Evolutionary conservation across 2,888 invertebrate species (phyloP).

Genomic region (Nomada fabriciana): DNA sequence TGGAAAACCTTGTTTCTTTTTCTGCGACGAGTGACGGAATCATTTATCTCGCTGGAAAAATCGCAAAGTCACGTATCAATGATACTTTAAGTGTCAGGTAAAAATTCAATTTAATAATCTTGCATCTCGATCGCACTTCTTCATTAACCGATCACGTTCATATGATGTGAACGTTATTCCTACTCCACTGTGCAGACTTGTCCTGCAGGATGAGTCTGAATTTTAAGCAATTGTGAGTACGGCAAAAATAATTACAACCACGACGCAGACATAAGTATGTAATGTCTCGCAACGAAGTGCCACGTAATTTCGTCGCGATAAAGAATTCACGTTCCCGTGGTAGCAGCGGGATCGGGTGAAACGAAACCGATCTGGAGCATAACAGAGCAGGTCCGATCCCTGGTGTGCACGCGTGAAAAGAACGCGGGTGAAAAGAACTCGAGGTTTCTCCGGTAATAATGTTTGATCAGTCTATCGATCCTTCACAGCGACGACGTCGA

Average conservation of each 20-base stretch:
- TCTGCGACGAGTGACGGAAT: background rate
- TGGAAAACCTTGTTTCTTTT: background rate
- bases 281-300: too few species aligned
- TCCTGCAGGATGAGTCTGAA: too few species aligned
- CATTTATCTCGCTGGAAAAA: background rate
- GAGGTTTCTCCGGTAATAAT: constrained; percentile 51
- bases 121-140: background rate
- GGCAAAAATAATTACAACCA: too few species aligned
- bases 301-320: too few species aligned
- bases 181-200: too few species aligned
- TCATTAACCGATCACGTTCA: too few species aligned
- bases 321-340: constrained; percentile 1
- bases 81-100: too few species aligned
- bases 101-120: background rate
- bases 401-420: constrained; percentile 29
- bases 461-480: constrained; percentile 65
- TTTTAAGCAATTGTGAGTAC: too few species aligned
- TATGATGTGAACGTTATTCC: too few species aligned
- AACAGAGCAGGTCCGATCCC: constrained; percentile 23
- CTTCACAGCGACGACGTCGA: constrained; percentile 36
- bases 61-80: background rate
- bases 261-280: too few species aligned
- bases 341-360: background rate
- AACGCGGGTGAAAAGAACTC: constrained; percentile 26
- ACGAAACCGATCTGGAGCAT: constrained; percentile 2